Base-by-base conservation (phyloP, 2,888 invertebrate genomes). In the Heliconius erato region DNA sequence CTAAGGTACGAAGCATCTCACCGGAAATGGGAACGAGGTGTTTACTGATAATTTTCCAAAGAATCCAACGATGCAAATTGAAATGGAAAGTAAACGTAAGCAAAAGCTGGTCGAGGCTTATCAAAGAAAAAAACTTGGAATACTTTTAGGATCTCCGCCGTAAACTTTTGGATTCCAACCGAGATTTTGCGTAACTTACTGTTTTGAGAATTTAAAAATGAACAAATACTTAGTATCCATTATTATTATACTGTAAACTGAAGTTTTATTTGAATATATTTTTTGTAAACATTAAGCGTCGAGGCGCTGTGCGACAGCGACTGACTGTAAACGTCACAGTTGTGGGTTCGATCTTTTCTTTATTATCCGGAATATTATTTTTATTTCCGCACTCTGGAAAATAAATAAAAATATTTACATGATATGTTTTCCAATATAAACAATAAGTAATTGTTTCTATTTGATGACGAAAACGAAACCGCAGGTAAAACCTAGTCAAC, bases 51-150 rank as follows among this genome's bases (percentile, higher is more conserved):
- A 86, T 82, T 86, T 83, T 23, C 54, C 83, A 83, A 80, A 80
- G 74, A 81, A 79, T 69, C 83, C 83, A 74, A 80, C 81, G 79
- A 84, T 79, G 85, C 82, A 86, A 86, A 86, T 86, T 84, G 85
- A 86, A 86, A 85, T 86, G 65, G 84, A 85, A 84, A 84, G 85
- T 82, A 84, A 85, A 86, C 83, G 77, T 59, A 74, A 74, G 74
- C 74, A 76, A 76, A 76, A 63, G 35, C 74, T 76, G 35, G 11
- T 19, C 67, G 44, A 67, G 23, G 2, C 44, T 67, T 28, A 40
- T 67, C 19, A 67, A 67, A 44, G 26, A 44, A 78, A 67, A n/a
- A 67, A 65, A 28, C 65, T 65, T 65, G 67, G 49, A 49, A 78
- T 67, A 12, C n/a, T 67, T 40, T 67, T 23, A n/a, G 28, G 44